Evolutionary conservation across 2,888 invertebrate species (phyloP), one percentile per base, ranked within the genome.

Genomic region (Crocallis elinguaria): DNA sequence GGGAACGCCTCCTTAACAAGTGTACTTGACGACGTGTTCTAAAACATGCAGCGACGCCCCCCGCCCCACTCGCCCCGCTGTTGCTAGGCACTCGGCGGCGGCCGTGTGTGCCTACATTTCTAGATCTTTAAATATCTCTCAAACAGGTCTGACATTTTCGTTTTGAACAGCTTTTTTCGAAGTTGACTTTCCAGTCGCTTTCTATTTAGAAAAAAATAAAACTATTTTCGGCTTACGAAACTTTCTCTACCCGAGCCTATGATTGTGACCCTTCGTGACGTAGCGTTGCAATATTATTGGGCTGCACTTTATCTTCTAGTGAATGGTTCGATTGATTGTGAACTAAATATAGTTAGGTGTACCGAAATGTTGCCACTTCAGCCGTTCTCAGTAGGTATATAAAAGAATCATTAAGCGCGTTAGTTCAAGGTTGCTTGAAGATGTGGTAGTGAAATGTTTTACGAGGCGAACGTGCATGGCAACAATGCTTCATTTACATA

Each of bases 401-500:
- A 61, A 65, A 64, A 63, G 58, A 43, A 54, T 61, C 53, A 56
- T 57, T 54, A 46, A 71, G 62, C 62, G 63, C 55, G 68, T 62
- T 61, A 64, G 54, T 49, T 65, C 76, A 77, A 77, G 77, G 78
- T 60, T 66, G 61, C 58, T 56, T 61, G 58, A 69, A 71, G 75
- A 71, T 69, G 71, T 71, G 62, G 61, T 64, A 73, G 71, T 72
- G 72, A 76, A 75, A 76, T 75, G 70, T 72, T 72, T 55, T 69
- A 73, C 67, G 67, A 67, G 61, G 3, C 60, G 49, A 68, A 62
- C 68, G 71, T 70, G 80, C 85, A 74, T 85, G 74, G 86, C 82
- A 86, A 87, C 87, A 86, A 78, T 77, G 75, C 62, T 59, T 71
- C 65, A 79, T 84, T 85, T 83, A 75, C 84, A 84, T 84, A 82